Evolutionary conservation across 2,113 vertebrate genomes (phyloP).

Genomic region (Coregonus clupeaformis): DNA sequence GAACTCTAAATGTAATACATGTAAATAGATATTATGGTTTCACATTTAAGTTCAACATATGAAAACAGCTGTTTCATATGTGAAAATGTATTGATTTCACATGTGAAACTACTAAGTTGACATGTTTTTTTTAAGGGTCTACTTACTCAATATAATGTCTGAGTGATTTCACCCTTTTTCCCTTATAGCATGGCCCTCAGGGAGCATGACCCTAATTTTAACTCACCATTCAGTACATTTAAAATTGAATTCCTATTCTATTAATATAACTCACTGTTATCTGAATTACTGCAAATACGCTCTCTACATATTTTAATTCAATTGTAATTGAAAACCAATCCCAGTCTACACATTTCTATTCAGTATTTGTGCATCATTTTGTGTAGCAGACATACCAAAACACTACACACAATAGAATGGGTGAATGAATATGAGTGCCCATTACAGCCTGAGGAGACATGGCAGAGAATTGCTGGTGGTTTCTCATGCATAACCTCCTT

Average conservation of each 20-base stretch:
- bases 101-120: no score
- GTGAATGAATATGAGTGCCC: neutral
- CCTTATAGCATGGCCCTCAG: neutral
- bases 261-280: no score
- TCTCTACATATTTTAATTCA: neutral
- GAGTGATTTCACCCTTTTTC: neutral
- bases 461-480: neutral
- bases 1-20: no score
- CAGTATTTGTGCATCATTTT: neutral
- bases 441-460: neutral
- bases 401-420: neutral
- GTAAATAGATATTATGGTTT: no score
- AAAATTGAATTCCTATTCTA: no score
- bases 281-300: no score
- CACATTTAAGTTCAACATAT: no score
- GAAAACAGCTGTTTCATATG: no score
- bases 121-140: neutral
- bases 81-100: no score
- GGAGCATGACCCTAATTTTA: neutral
- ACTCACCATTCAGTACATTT: no score
- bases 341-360: neutral
- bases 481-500: conserved; percentile 7
- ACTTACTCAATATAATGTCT: neutral
- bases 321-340: neutral
- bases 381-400: neutral